phyloP scores from a whole-genome alignment of 2,888 invertebrate species.

The Chaitophorus viminalis region DNA sequence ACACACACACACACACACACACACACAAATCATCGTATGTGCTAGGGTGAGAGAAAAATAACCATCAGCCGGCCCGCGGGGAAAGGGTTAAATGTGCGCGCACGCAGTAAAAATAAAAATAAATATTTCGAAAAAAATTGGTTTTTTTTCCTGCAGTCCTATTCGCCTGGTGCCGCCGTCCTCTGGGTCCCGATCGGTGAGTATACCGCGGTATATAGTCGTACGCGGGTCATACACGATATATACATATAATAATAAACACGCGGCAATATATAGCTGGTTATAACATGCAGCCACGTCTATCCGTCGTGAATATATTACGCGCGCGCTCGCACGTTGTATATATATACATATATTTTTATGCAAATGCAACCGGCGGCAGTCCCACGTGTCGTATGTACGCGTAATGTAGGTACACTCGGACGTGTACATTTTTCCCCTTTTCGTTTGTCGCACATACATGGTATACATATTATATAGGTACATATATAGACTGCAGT shows the following conservation, averaged over 20 bases:
- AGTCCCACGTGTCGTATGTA: no score
- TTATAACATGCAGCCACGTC: neutral
- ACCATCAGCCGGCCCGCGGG: slow-evolving; percentile 51
- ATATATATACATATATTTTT: no score
- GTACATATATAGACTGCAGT: no score
- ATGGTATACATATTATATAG: no score
- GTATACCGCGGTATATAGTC: neutral
- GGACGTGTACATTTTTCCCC: no score
- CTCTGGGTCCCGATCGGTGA: neutral
- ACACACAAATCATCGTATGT: slow-evolving; percentile 29
- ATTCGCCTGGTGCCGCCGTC: neutral
- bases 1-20: neutral
- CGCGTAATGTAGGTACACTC: no score
- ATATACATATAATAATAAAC: neutral
- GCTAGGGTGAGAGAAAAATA: slow-evolving; percentile 47
- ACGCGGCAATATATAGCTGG: neutral
- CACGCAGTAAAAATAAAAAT: neutral
- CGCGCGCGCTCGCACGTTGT: no score
- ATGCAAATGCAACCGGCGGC: no score
- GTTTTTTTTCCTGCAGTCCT: slow-evolving; percentile 14
- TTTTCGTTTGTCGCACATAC: no score
- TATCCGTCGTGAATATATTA: neutral
- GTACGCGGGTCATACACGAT: no score
- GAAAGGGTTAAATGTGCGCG: slow-evolving; percentile 47
- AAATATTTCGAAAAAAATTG: slow-evolving; percentile 3